Evolutionary conservation across 2,113 vertebrate species (phyloP).

Genomic region (Cebus imitator): DNA sequence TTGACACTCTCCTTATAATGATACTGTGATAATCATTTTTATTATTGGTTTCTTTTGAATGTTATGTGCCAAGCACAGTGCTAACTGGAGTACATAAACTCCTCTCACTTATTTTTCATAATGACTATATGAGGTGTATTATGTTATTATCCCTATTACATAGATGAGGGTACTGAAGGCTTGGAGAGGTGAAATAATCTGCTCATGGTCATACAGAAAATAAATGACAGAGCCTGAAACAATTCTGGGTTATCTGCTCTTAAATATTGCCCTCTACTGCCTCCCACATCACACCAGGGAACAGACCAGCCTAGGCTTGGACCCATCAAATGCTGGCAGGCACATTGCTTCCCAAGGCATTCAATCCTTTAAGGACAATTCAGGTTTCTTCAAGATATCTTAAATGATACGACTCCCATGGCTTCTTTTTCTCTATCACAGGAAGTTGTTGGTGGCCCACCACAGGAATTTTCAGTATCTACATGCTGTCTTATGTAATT

Average conservation of each 20-base stretch:
- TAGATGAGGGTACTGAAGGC: background rate
- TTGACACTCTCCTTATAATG: background rate
- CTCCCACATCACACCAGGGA: background rate
- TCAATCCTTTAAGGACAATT: background rate
- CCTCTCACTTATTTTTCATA: background rate
- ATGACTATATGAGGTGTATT: background rate
- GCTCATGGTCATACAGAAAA: background rate
- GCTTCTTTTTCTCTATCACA: background rate
- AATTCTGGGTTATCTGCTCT: background rate
- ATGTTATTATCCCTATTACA: background rate
- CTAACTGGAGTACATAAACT: background rate
- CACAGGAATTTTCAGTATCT: background rate
- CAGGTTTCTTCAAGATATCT: background rate
- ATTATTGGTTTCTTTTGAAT: background rate
- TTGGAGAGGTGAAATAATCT: background rate
- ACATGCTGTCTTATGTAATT: background rate
- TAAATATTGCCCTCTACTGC: background rate
- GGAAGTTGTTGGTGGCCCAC: background rate
- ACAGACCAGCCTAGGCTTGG: background rate
- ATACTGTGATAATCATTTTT: background rate
- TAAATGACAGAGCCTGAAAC: background rate
- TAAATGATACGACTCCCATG: background rate
- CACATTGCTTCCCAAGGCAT: background rate
- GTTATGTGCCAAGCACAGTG: background rate
- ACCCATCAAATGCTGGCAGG: background rate